Evolutionary conservation across 2,113 vertebrate species (phyloP), one percentile per base, ranked within the genome.

Genomic region (Amphiprion ocellaris): DNA sequence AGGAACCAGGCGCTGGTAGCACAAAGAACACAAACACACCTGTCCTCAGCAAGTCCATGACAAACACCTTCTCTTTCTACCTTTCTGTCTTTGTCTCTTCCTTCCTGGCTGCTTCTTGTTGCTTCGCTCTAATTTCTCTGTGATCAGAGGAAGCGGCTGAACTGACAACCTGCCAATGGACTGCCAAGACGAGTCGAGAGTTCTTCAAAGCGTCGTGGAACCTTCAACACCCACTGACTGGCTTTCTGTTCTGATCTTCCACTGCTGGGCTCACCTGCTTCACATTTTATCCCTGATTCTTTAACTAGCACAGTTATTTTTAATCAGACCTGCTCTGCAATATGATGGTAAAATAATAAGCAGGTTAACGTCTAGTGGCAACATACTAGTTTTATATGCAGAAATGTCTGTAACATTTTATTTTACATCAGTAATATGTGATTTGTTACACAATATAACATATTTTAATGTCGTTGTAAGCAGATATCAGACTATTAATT

Each of bases 111-210:
- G 71, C 55, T 59, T 70, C 16, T 61, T 0, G 28, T 62, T 44
- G 52, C 49, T 50, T 73, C 58, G 28, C n/a, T 26, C 23, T 62
- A 10, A 21, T n/a, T 60, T 63, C 65, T 39, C 56, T 71, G 39
- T 81, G 71, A 64, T 84, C 33, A 80, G 68, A 93, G 90, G 86
- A 92, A 90, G 79, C 69, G 89, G 77, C 84, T 87, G 67, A 69
- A 89, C 77, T 83, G 66, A 67, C 71, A 70, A 49, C 49, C 33
- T 79, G 67, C 49, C 65, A 50, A 47, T 87, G 86, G 89, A 84
- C 83, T 70, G 58, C 26, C 26, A 26, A 81, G 53, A 62, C 12
- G 49, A 11, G 53, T 28, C 80, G 44, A 58, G 60, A 52, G 63
- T 53, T 46, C 56, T 58, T 81, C 64, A 87, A 77, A 87, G 65